phyloP scores from a whole-genome alignment of 2,113 vertebrate genomes.

The Cricetomys ansorgei region DNA sequence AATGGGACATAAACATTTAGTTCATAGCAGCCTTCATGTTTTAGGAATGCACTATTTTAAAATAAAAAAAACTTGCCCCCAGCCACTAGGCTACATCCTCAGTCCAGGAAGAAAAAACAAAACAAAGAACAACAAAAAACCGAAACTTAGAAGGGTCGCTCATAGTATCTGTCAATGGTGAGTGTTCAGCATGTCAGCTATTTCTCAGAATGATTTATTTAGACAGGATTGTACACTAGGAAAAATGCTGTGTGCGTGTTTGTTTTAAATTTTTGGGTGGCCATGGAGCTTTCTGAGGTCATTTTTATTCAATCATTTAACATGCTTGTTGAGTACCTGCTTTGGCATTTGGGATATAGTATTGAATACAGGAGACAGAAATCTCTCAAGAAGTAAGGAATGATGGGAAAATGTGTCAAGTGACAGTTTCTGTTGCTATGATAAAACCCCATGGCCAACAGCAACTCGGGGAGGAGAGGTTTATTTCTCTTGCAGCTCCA shows the following conservation, averaged over 20 bases:
- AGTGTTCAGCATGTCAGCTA: background rate
- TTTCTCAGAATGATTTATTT: conserved; percentile 49
- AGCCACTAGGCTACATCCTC: background rate
- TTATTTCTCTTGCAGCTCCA: background rate
- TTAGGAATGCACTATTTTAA: conserved; percentile 47
- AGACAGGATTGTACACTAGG: background rate
- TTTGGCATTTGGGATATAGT: background rate
- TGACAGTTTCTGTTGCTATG: background rate
- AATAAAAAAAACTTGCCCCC: background rate
- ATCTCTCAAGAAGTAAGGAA: conserved; percentile 1
- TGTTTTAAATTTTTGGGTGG: conserved; percentile 10
- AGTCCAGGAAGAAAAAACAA: background rate
- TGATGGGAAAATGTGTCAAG: conserved; percentile 27
- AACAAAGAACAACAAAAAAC: no score
- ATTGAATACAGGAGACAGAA: background rate
- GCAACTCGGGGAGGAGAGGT: background rate
- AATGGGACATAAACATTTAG: background rate
- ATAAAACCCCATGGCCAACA: background rate
- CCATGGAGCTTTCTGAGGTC: background rate
- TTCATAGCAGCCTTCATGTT: background rate
- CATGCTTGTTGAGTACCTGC: background rate
- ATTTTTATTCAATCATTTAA: conserved; percentile 3
- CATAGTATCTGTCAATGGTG: background rate
- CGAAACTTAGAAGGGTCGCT: background rate
- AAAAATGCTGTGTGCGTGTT: conserved; percentile 7